Conservation (phyloP, 1,140 invertebrate genomes). For the Brachionus manjavacas region DNA sequence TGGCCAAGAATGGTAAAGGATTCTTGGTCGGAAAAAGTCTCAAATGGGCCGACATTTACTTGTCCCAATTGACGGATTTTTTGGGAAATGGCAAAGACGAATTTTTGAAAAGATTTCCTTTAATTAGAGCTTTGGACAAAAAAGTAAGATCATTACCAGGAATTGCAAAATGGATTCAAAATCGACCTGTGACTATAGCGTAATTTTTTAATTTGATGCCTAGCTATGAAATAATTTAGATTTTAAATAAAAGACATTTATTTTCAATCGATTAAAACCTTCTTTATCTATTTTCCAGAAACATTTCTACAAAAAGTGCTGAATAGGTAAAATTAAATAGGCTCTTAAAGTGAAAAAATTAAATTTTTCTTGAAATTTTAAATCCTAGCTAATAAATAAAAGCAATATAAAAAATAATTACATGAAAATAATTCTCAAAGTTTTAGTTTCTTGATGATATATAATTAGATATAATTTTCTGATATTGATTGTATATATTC, state of each 20-base stretch:
- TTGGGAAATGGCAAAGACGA: not conserved
- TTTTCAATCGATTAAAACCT: too few relatives aligned
- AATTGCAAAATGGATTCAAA: slow-evolving; percentile 35
- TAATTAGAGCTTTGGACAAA: not conserved
- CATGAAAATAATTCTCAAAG: too few relatives aligned
- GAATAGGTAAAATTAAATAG: too few relatives aligned
- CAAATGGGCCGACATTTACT: slow-evolving; percentile 21
- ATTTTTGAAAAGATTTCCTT: slow-evolving; percentile 10
- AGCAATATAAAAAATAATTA: too few relatives aligned
- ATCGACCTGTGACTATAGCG: not conserved
- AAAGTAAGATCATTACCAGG: slow-evolving; percentile 11
- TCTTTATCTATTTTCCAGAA: too few relatives aligned
- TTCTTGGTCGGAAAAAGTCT: slow-evolving; percentile 6
- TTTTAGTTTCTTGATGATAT: too few relatives aligned
- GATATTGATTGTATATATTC: too few relatives aligned
- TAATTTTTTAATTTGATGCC: not conserved
- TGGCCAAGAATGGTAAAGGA: not conserved
- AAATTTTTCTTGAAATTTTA: too few relatives aligned
- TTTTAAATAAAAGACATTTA: not conserved
- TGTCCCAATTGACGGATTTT: slow-evolving; percentile 15
- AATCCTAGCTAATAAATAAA: too few relatives aligned
- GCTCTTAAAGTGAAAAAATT: too few relatives aligned
- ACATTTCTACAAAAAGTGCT: too few relatives aligned
- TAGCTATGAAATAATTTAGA: not conserved
- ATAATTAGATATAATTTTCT: too few relatives aligned